Base-by-base conservation (phyloP, 2,888 invertebrate genomes). In the Pseudanteris insignis region DNA sequence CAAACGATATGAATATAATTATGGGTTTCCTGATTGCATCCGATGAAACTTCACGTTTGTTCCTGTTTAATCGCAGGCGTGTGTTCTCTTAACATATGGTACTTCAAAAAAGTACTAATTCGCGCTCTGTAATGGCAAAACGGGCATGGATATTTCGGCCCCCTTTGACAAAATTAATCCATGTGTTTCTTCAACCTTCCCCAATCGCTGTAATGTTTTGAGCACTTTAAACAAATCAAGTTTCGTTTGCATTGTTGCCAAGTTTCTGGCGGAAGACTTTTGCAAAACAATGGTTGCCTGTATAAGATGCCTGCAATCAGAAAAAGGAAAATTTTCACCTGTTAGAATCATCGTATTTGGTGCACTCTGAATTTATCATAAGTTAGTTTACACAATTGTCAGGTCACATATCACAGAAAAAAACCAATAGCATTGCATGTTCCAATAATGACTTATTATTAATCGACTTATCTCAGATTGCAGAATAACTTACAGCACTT, bases 81-180 rank as follows among this genome's bases (percentile, higher is more conserved):
- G 57, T 75, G 75, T 34, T 72, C 71, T 8, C 73, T 69, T 1
- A 63, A 48, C 4, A 74, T 55, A 50, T 75, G 76, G 38, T 75
- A 73, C 28, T 65, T 62, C 7, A 65, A 29, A 28, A 62, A 62
- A 24, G 62, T 65, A 36, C 57, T 65, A 24, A 62, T 51, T 29
- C 64, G 50, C 8, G 74, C 71, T 21, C 69, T 69, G 43, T 75
- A 67, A 15, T 47, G 57, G 58, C 76, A 76, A 43, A 64, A 69
- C 1, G 71, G 74, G 48, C 75, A 75, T 3, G 70, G 66, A 53
- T 64, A 67, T 6, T 63, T 60, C 8, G 67, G 64, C 37, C 74
- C 71, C 67, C 73, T 67, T 46, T 73, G 70, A 54, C 76, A 76
- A 62, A 73, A 74, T 62, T 65, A 75, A 54, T 55, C 75, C 76